Conservation (phyloP, 2,113 vertebrate genomes). For the Gasterosteus nipponicus region DNA sequence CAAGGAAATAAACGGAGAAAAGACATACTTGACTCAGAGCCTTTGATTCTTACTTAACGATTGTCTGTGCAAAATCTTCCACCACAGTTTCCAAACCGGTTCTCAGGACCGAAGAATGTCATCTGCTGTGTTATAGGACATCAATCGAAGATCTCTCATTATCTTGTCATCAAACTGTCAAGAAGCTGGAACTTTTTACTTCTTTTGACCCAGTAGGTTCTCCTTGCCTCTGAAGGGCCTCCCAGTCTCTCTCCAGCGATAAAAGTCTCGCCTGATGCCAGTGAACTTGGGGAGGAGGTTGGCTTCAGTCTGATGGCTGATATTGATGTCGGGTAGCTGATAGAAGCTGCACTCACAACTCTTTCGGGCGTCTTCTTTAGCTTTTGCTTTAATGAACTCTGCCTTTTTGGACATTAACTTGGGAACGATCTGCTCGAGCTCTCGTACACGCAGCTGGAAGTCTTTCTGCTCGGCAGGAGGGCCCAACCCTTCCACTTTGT, state of each 20-base stretch:
- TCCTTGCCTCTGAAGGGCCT: no score
- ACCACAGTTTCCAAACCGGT: background rate
- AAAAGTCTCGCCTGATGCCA: background rate
- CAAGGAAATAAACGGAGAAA: no score
- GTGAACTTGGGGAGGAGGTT: background rate
- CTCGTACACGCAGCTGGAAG: background rate
- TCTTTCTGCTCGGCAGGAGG: background rate
- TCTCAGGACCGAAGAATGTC: background rate
- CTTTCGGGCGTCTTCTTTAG: background rate
- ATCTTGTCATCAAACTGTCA: conserved; percentile 34
- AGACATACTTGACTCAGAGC: no score
- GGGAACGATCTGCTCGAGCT: background rate
- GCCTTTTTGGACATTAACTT: background rate
- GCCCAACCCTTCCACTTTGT: background rate
- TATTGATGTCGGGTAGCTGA: background rate
- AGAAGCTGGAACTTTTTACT: conserved; percentile 31
- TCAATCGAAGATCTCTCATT: conserved; percentile 4
- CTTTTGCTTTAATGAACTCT: background rate
- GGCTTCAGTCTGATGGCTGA: no score
- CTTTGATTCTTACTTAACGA: no score
- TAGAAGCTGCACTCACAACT: no score
- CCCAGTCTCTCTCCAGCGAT: background rate
- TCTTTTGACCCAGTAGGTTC: no score
- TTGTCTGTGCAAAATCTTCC: no score
- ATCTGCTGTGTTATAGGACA: background rate